Percentiles rank a stretch among this genome's conserved stretches.
phyloP scores from a whole-genome alignment of 1,140 invertebrate species.

The Lasioglossum albipes region DNA sequence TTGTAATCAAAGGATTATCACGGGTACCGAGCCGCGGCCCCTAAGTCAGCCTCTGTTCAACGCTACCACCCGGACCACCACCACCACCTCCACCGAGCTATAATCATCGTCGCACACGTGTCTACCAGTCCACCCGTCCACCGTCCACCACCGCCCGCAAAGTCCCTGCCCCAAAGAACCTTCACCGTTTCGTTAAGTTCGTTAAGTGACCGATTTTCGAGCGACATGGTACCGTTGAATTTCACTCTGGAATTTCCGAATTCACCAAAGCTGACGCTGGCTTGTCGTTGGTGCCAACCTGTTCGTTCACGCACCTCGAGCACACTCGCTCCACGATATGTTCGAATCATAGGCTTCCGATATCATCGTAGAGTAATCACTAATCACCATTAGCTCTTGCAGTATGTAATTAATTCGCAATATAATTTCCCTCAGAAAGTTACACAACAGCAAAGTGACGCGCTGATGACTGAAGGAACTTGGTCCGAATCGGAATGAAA shows the following conservation, averaged over 20 bases:
- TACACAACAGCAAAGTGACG: too few relatives aligned
- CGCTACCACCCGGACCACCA: conserved; percentile 38
- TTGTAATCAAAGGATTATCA: conserved; percentile 60
- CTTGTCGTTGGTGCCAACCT: background rate
- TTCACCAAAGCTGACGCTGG: background rate
- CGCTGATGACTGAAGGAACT: too few relatives aligned
- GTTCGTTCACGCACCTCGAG: background rate
- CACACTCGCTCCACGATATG: background rate
- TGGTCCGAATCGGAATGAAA: too few relatives aligned
- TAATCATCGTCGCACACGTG: conserved; percentile 34
- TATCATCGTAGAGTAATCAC: too few relatives aligned
- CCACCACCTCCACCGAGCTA: background rate
- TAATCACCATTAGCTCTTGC: too few relatives aligned
- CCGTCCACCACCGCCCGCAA: background rate
- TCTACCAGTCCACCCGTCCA: background rate
- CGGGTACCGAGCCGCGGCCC: conserved; percentile 4
- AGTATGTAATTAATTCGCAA: too few relatives aligned
- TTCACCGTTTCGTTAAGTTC: conserved; percentile 24
- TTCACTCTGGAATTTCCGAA: background rate
- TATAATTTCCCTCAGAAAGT: too few relatives aligned
- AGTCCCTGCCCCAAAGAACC: background rate
- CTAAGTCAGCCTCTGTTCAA: conserved; percentile 41
- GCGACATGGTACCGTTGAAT: background rate
- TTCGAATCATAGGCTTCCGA: background rate
- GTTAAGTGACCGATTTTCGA: conserved; percentile 14